phyloP scores from a whole-genome alignment of 2,113 vertebrate species.

The Bombycilla garrulus region DNA sequence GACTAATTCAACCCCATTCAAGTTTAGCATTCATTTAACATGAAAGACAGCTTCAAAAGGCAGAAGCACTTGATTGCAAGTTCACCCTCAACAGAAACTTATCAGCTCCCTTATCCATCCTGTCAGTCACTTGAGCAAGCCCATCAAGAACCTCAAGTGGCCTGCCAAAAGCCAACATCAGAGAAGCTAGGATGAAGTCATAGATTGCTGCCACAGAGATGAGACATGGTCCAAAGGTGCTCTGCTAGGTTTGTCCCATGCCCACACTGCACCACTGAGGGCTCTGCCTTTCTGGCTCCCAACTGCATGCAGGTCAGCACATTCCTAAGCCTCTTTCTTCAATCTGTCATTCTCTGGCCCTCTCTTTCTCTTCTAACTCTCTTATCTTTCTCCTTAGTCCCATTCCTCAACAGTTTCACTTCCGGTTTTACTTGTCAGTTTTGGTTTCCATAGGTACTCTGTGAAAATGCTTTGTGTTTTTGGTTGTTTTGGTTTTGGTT shows the following conservation, averaged over 20 bases:
- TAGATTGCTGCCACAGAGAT: background rate
- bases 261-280: background rate
- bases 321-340: too few relatives aligned
- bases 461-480: background rate
- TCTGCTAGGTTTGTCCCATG: background rate
- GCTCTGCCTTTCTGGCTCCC: background rate
- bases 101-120: background rate
- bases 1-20: background rate
- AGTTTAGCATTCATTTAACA: background rate
- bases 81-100: background rate
- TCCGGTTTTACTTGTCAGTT: background rate
- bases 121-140: background rate
- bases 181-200: background rate
- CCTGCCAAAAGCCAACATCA: background rate
- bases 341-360: background rate
- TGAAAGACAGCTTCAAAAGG: background rate
- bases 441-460: background rate
- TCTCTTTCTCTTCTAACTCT: background rate
- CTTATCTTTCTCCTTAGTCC: background rate
- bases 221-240: background rate
- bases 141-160: background rate
- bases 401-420: background rate
- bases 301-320: rapidly evolving
- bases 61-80: background rate
- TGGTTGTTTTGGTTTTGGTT: background rate